Evolutionary conservation across 2,113 vertebrate genomes (phyloP).

Genomic region (Lepidiolamprologus cunningtoni): DNA sequence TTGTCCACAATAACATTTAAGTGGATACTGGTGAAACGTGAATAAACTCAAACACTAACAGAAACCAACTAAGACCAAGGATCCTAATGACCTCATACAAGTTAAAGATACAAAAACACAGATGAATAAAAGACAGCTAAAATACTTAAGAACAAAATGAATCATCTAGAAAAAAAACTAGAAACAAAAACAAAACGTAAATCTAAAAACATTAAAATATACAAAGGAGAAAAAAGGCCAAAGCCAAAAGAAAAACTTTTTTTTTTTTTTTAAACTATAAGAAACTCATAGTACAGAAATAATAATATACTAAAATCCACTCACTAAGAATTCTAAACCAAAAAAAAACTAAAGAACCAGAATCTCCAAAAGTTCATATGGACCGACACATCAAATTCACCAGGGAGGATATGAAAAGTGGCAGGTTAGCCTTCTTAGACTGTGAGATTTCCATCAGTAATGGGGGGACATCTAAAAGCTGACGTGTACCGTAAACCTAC

Average conservation of each 20-base stretch:
- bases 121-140: neutral
- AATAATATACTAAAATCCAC: neutral
- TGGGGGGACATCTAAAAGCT: no score
- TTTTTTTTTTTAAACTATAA: neutral
- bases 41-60: neutral
- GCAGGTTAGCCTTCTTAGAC: no score
- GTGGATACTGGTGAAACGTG: neutral
- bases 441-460: no score
- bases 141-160: neutral
- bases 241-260: neutral
- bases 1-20: neutral
- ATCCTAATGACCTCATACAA: neutral
- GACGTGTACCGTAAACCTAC: rapidly evolving
- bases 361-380: neutral
- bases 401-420: no score
- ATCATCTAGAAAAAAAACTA: neutral
- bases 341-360: neutral
- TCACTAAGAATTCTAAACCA: neutral
- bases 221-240: neutral
- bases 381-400: no score
- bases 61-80: neutral
- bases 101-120: neutral
- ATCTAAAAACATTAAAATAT: neutral
- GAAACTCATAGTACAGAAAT: neutral
- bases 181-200: neutral